Conservation (phyloP, 1,140 invertebrate genomes). For the Procambarus virginalis region DNA sequence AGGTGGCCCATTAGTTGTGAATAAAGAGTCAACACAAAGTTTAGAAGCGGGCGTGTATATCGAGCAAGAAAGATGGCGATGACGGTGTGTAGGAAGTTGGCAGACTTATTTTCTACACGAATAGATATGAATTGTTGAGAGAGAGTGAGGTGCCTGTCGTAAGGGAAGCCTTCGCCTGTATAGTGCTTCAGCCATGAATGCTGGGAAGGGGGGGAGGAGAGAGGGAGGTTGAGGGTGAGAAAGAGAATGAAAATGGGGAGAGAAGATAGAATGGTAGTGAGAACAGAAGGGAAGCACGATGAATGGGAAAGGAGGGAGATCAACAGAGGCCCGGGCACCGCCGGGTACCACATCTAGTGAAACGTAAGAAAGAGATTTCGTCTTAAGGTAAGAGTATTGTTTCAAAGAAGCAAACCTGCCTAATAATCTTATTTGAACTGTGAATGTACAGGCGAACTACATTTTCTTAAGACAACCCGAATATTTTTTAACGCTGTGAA, state of each 20-base stretch:
- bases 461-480: too few relatives aligned
- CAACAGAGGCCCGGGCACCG: not conserved
- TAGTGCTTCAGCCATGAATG: not conserved
- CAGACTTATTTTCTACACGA: conserved; percentile 34
- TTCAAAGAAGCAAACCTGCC: too few relatives aligned
- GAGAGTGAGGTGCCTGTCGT: conserved; percentile 13
- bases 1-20: not conserved
- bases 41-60: not conserved
- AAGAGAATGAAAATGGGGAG: not conserved
- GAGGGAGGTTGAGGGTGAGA: too few relatives aligned
- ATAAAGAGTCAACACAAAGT: not conserved
- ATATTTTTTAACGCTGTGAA: too few relatives aligned
- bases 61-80: conserved; percentile 17
- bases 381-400: too few relatives aligned
- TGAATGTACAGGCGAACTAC: too few relatives aligned
- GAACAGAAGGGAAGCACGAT: not conserved
- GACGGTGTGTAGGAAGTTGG: conserved; percentile 19
- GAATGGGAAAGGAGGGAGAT: not conserved
- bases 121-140: conserved; percentile 19
- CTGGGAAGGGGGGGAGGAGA: not conserved
- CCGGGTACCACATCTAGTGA: too few relatives aligned
- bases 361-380: too few relatives aligned
- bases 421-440: too few relatives aligned
- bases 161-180: not conserved
- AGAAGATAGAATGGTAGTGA: not conserved